Base-by-base conservation (phyloP, 2,113 vertebrate genomes). In the Corythaixoides concolor region DNA sequence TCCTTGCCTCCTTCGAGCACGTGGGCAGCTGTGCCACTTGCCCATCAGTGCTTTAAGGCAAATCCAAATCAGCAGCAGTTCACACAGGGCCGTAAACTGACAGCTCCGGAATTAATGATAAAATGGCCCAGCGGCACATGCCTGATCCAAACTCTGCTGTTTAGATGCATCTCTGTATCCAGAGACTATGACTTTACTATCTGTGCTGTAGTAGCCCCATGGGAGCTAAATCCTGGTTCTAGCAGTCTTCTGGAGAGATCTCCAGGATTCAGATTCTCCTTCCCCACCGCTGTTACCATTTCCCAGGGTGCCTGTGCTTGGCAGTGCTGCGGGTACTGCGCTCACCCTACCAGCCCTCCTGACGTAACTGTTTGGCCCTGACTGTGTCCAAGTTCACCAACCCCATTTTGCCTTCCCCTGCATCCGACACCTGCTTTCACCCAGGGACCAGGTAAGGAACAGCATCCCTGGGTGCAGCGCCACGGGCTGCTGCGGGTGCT, bases 291-390 rank as follows among this genome's bases (percentile, higher is more conserved):
- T 5, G 22, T 39, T n/a, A 53, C 19, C 5, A 0, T 59, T 35
- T 20, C 43, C 7, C 18, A 27, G 30, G 8, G 8, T 17, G 27
- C 30, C 30, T 15, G 15, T 5, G 0, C 5, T 4, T 1, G 6
- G 70, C 56, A 30, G 55, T 1, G n/a, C 52, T 37, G 58, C 19
- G 13, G 60, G 7, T 8, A 9, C 47, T 35, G 45, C 2, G 1
- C 62, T 60, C 6, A 16, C 28, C 28, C 43, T 27, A 1, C 8
- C 22, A 73, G 33, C 12, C 62, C 59, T 23, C 2, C 1, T 4
- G 15, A 32, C 32, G 60, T 32, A 43, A 13, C 45, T 27, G 20
- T 60, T 32, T 49, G 33, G 16, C 37, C 15, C 70, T 11, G n/a
- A 35, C 37, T 0, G 9, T 3, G 23, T 35, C n/a, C 55, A 17